phyloP scores from a whole-genome alignment of 2,113 vertebrate species.

The Corythaixoides concolor region DNA sequence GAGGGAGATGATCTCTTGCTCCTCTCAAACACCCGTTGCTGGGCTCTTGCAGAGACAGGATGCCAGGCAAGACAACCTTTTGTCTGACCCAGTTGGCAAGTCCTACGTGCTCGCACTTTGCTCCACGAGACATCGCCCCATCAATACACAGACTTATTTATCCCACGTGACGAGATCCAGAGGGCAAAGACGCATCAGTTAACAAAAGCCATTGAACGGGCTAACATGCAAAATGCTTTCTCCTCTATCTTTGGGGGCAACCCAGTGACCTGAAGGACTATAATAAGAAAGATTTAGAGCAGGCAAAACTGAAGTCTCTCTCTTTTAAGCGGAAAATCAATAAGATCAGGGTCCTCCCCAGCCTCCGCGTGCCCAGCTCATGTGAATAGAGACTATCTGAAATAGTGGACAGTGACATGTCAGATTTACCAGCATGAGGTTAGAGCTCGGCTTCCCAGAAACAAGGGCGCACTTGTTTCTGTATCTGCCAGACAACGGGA shows the following conservation, averaged over 20 bases:
- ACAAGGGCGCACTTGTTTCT: conserved; percentile 56
- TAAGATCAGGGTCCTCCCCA: neutral
- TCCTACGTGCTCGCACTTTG: neutral
- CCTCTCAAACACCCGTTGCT: neutral
- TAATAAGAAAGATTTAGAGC: neutral
- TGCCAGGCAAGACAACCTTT: fast-evolving
- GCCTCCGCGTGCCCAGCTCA: neutral
- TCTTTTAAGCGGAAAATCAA: neutral
- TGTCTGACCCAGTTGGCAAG: neutral
- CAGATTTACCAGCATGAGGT: neutral
- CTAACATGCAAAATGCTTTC: neutral
- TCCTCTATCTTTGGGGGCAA: neutral
- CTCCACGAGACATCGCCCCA: neutral
- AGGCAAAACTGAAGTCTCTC: neutral
- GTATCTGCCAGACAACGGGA: neutral
- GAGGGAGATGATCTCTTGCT: neutral
- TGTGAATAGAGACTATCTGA: neutral
- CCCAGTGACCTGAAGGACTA: neutral
- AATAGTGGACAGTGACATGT: neutral
- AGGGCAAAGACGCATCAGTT: neutral
- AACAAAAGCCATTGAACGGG: neutral
- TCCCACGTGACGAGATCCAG: neutral
- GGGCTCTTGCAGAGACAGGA: neutral
- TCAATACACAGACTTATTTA: neutral
- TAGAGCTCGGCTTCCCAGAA: neutral